Conservation (phyloP, 1,140 invertebrate genomes). For the Heterodera schachtii region DNA sequence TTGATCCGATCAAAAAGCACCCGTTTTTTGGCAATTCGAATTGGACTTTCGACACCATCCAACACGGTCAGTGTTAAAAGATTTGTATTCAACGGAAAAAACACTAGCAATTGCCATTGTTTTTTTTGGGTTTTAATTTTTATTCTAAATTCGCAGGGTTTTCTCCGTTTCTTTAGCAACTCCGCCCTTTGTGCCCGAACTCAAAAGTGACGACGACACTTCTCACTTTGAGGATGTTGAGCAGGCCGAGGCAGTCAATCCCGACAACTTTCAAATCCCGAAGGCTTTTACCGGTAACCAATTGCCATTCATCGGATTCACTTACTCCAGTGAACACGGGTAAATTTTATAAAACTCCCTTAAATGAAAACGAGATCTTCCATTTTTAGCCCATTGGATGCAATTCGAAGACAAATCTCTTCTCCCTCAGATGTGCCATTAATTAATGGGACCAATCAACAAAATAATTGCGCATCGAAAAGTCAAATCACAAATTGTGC, state of each 20-base stretch:
- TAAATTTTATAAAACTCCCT: not conserved
- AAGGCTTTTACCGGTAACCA: constrained; percentile 98
- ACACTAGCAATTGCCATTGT: no score
- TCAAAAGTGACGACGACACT: constrained; percentile 93
- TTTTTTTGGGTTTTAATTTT: no score
- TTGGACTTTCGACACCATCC: constrained; percentile 94
- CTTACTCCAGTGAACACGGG: constrained; percentile 75
- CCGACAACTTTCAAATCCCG: constrained; percentile 88
- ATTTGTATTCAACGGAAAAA: no score
- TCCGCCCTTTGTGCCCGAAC: constrained; percentile 92
- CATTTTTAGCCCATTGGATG: not conserved
- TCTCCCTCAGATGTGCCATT: not conserved
- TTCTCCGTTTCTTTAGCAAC: constrained; percentile 70
- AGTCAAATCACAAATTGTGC: not conserved
- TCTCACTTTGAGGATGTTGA: constrained; percentile 98
- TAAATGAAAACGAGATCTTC: not conserved
- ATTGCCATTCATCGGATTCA: constrained; percentile 97
- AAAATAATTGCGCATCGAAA: not conserved
- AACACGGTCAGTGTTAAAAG: constrained; percentile 74
- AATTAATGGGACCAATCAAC: constrained; percentile 4
- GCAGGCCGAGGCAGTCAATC: constrained; percentile 78
- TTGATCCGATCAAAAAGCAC: constrained; percentile 91
- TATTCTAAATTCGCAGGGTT: no score
- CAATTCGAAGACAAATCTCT: constrained; percentile 20
- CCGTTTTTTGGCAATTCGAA: constrained; percentile 93